A percentile compares a stretch with the other conserved stretches of the same genome.
Evolutionary conservation across 1,140 invertebrate species (phyloP).

Genomic region (Anastrepha ludens): DNA sequence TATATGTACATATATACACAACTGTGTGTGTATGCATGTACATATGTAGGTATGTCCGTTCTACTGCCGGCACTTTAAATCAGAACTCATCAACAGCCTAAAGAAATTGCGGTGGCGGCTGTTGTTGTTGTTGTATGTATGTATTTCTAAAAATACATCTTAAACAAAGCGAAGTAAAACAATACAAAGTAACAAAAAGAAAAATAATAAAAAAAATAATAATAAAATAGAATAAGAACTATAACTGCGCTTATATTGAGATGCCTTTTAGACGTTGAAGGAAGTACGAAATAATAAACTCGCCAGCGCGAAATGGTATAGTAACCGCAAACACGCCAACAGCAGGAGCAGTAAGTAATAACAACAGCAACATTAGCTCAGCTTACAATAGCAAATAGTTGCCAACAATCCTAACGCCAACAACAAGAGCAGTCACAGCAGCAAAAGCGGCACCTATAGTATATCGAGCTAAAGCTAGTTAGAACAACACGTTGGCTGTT

Average conservation of each 20-base stretch:
- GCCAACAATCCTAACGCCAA: background rate
- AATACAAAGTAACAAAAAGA: background rate
- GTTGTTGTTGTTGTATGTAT: constrained; percentile 14
- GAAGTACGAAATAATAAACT: constrained; percentile 41
- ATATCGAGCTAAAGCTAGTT: background rate
- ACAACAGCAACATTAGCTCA: background rate
- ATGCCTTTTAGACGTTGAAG: background rate
- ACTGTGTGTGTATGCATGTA: background rate
- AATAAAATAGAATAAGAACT: background rate
- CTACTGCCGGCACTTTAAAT: background rate
- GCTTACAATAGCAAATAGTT: background rate
- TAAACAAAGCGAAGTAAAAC: constrained; percentile 43
- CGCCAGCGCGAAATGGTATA: background rate
- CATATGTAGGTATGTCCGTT: background rate
- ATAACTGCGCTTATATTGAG: constrained; percentile 2
- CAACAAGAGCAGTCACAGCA: background rate
- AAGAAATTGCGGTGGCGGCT: constrained; percentile 9
- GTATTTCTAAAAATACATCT: constrained; percentile 41
- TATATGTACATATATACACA: too few relatives aligned
- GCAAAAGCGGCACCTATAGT: background rate
- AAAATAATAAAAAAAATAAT: background rate
- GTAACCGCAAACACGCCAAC: background rate
- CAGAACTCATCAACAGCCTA: background rate
- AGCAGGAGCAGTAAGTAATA: background rate
- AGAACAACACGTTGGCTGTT: background rate